Conservation (phyloP, 1,140 invertebrate species). For the Plodia interpunctella region DNA sequence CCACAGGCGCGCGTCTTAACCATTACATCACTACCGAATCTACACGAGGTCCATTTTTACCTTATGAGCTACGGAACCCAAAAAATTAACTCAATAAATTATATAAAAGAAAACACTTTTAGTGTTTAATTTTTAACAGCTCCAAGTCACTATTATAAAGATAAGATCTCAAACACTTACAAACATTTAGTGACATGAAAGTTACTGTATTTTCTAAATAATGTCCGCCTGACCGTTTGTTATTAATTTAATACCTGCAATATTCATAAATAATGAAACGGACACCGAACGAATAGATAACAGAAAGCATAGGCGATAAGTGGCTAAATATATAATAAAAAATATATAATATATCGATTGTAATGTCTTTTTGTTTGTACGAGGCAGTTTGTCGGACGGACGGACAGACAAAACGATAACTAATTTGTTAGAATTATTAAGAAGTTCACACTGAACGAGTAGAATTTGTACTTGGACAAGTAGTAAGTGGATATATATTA, state of each 20-base stretch:
- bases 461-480: not conserved
- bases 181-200: not conserved
- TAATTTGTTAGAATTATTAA: not conserved
- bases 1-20: too few relatives aligned
- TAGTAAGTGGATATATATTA: too few relatives aligned
- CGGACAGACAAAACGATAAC: slow-evolving; percentile 1
- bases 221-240: not conserved
- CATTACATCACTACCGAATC: too few relatives aligned
- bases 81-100: too few relatives aligned
- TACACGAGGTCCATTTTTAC: too few relatives aligned
- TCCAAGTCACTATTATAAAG: not conserved
- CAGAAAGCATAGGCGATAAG: not conserved
- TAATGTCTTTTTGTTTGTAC: not conserved
- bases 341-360: not conserved
- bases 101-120: too few relatives aligned
- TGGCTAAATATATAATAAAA: not conserved
- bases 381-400: not conserved
- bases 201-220: not conserved
- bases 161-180: not conserved
- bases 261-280: not conserved
- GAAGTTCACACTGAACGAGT: not conserved
- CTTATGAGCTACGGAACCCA: too few relatives aligned
- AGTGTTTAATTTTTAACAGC: too few relatives aligned
- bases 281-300: not conserved
- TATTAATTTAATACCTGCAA: slow-evolving; percentile 6